Conservation (phyloP, 2,113 vertebrate genomes). For the Xenus cinereus region DNA sequence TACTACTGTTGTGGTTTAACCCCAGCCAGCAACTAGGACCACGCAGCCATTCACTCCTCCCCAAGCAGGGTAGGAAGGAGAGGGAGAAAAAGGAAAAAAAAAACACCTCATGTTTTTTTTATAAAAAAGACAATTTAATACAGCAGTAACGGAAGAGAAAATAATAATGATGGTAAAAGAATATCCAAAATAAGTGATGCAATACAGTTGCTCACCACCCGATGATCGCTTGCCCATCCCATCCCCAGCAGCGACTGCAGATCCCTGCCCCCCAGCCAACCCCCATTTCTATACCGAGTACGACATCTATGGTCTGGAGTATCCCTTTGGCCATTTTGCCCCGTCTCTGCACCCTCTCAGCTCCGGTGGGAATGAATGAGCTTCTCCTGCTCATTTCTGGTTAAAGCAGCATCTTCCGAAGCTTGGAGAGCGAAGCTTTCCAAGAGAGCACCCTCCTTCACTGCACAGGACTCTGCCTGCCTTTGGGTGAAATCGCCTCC, state of each 20-base stretch:
- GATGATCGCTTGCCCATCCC: not conserved
- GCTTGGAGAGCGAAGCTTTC: not conserved
- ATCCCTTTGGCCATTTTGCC: not conserved
- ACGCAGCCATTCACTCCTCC: not conserved
- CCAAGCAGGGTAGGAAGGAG: not conserved
- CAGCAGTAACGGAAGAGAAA: not conserved
- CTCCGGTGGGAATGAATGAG: not conserved
- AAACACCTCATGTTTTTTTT: not conserved
- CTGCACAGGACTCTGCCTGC: not conserved
- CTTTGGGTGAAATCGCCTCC: fast-evolving
- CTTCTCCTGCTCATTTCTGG: not conserved
- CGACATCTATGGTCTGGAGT: not conserved
- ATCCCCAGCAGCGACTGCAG: not conserved
- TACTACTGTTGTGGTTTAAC: not conserved
- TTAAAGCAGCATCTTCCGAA: not conserved
- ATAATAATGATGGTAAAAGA: not conserved
- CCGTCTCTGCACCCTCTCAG: not conserved
- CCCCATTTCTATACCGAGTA: not conserved
- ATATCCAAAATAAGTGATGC: not conserved
- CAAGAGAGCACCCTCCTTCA: not conserved
- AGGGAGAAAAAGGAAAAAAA: not conserved
- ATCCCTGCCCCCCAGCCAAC: not conserved
- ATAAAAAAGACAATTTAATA: not conserved
- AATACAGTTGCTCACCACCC: not conserved
- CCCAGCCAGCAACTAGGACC: not conserved